Base-by-base conservation (phyloP, 2,113 vertebrate genomes). In the Corythornis vintsioides region DNA sequence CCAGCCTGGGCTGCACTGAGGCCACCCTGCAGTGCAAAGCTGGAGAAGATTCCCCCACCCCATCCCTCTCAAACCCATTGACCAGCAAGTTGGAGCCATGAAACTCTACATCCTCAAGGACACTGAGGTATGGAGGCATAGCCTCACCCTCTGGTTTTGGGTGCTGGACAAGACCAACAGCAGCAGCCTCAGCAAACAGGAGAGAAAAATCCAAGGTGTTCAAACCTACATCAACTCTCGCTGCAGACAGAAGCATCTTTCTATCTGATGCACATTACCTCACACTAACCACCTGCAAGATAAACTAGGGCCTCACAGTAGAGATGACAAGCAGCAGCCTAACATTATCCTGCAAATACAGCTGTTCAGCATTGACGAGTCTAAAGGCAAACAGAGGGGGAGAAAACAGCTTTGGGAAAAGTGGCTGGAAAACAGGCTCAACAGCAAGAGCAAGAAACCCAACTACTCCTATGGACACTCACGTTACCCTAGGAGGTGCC, bases 311-410 rank as follows among this genome's bases (percentile, higher is more conserved):
- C 57, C 3, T 83, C 2, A 9, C 88, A 81, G 78, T 29, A 88
- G 65, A 91, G 80, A 94, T 92, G 89, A 94, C 93, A 89, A 95
- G 91, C 83, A 94, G 91, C 86, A 93, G 91, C 88, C 80, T 95
- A 95, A 89, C 5, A 29, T 88, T 79, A 79, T 56, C 86, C 83
- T 93, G 95, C 93, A 94, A 85, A 83, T 43, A 87, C 55, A 94
- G 85, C 88, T 91, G 88, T 86, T 97, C 86, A 90, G 91, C 83
- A 70, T 33, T 74, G 85, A 67, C 85, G 73, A 89, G 50, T 93
- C 89, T 95, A 94, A 96, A 95, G 90, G 95, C 88, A 93, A 90
- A 93, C 24, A 67, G 56, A 60, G 15, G 81, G 73, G 64, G 29
- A 73, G 21, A 73, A 92, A 83, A 89, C 24, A 92, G 89, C 86